Evolutionary conservation across 2,888 invertebrate genomes (phyloP).

Genomic region (Leptodirus hochenwartii): DNA sequence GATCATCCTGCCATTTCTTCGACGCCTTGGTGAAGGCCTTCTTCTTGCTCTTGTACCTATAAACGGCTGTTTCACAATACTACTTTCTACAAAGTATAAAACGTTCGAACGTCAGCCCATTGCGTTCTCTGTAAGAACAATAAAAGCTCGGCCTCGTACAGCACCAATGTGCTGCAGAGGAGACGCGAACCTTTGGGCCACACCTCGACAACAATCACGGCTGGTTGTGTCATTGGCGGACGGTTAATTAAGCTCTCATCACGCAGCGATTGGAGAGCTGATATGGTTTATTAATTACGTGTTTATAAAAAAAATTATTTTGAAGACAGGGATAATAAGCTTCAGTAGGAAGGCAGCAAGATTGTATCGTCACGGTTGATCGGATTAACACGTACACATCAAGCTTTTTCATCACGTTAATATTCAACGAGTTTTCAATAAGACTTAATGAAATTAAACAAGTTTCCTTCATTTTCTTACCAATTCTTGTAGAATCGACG

Average conservation of each 20-base stretch:
- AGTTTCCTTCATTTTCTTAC: too few species aligned
- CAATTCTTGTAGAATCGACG: conserved; percentile 99
- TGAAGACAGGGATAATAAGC: conserved; percentile 1
- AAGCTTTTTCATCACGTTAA: too few species aligned
- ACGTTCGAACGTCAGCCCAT: conserved; percentile 1
- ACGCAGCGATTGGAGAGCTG: conserved; percentile 54
- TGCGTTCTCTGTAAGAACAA: conserved; percentile 14
- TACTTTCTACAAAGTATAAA: conserved; percentile 4
- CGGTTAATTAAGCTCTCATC: conserved; percentile 32
- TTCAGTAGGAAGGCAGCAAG: conserved; percentile 48
- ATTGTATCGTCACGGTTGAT: conserved; percentile 31
- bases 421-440: not conserved
- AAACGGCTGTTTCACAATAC: not conserved
- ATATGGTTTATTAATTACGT: conserved; percentile 20
- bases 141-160: conserved; percentile 1
- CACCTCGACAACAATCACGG: conserved; percentile 15
- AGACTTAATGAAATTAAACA: conserved; percentile 11
- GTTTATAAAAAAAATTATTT: conserved; percentile 2
- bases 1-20: conserved; percentile 97
- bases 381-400: too few species aligned
- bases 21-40: conserved; percentile 98
- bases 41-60: conserved; percentile 99
- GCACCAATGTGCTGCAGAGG: conserved; percentile 35
- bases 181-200: conserved; percentile 30
- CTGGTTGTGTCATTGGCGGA: conserved; percentile 18